Base-by-base conservation (phyloP, 2,797 vertebrate genomes). In the Phoebastria nigripes region DNA sequence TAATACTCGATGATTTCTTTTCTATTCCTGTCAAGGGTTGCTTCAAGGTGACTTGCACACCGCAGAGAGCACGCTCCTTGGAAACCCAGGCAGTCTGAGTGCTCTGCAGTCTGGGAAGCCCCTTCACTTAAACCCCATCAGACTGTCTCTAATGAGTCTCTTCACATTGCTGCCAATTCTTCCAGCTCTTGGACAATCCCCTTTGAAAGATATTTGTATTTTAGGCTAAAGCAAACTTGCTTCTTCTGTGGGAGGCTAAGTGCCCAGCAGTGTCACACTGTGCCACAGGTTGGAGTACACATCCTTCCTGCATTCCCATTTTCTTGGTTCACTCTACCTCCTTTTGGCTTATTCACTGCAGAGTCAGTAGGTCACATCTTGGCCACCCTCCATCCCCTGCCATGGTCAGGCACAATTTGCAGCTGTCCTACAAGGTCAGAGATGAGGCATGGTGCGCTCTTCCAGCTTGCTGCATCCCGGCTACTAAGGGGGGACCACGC, bases 1-100 rank as follows among this genome's bases (percentile, higher is more conserved):
- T 94, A 96, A 76, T 86, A 95, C 94, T 89, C 87, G 76, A 95
- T 76, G 70, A 80, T 83, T 93, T 86, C 82, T 91, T 86, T 87
- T 92, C 88, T 93, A n/a, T 91, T 96, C 72, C 86, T 69, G 59
- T 82, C 92, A 82, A 94, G 95, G 51, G 56, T 39, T 95, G 78
- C 76, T 86, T 83, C 81, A 87, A 95, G 93, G 96, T 95, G 96
- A 91, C 90, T 78, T 0, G 4, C 52, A 24, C n/a, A 3, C 31
- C 0, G 11, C 67, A 52, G 86, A 73, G 78, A 94, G 61, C 56
- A 55, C 0, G 2, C 69, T 95, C 88, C 72, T 66, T 39, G 84
- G 93, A 71, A 95, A 74, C 39, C 29, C 46, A 24, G 84, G 35
- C 63, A 51, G 70, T 13, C 73, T 72, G 94, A 94, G 88, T 52